Evolutionary conservation across 2,797 vertebrate species (phyloP).

Genomic region (Darevskia nairensis): DNA sequence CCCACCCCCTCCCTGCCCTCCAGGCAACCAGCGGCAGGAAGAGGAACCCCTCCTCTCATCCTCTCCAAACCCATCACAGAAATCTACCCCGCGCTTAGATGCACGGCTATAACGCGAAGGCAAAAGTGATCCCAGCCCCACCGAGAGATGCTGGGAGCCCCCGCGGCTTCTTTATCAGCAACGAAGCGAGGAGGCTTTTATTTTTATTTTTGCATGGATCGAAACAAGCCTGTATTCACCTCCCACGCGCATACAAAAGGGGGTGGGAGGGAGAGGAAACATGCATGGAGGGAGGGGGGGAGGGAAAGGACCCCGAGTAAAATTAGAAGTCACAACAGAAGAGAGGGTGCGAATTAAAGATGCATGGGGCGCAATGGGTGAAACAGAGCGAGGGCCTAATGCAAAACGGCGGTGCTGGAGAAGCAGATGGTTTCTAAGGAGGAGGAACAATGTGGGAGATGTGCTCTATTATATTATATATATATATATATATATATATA

Average conservation of each 20-base stretch:
- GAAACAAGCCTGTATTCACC: background rate
- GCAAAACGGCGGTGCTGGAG: background rate
- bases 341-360: slow-evolving; percentile 37
- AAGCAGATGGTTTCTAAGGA: background rate
- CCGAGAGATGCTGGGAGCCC: background rate
- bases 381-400: slow-evolving; percentile 1
- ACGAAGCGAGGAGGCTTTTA: background rate
- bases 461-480: slow-evolving; percentile 22
- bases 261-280: background rate
- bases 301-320: background rate
- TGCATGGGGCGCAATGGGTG: background rate
- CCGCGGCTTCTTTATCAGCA: background rate
- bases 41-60: background rate
- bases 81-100: background rate
- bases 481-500: slow-evolving; percentile 34
- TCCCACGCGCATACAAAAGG: background rate
- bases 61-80: background rate
- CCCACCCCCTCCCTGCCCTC: background rate
- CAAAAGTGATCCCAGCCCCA: background rate
- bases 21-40: background rate
- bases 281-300: background rate
- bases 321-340: slow-evolving; percentile 50
- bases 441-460: background rate
- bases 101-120: too few species aligned
- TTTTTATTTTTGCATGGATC: too few species aligned